Percentiles rank a stretch among this genome's conserved stretches.
phyloP scores from a whole-genome alignment of 2,797 vertebrate genomes.

The Poeciliopsis presidionis region DNA sequence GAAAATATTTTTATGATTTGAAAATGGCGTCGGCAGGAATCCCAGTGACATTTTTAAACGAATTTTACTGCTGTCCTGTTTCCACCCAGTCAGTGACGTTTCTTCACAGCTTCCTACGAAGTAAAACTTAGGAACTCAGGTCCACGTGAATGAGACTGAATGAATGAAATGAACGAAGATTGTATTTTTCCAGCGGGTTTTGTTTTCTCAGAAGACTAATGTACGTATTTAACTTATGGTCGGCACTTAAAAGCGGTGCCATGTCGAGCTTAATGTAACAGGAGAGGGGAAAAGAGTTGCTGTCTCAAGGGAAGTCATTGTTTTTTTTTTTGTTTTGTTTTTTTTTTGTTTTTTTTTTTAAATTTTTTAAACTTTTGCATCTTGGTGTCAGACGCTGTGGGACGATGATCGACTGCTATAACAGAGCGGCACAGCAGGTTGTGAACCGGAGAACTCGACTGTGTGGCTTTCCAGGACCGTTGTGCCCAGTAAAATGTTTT shows the following conservation, averaged over 20 bases:
- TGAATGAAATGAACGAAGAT: constrained; percentile 72
- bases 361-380: constrained; percentile 25
- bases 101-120: constrained; percentile 54
- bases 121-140: constrained; percentile 76
- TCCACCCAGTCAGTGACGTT: constrained; percentile 37
- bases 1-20: constrained; percentile 12
- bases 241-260: constrained; percentile 35
- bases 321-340: constrained; percentile 13
- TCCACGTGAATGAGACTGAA: constrained; percentile 68
- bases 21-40: constrained; percentile 45
- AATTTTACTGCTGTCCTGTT: constrained; percentile 49
- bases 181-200: constrained; percentile 67
- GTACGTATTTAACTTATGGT: constrained; percentile 40
- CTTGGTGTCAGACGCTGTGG: constrained; percentile 10
- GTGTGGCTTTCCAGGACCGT: constrained; percentile 28
- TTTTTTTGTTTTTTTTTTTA: too few relatives aligned
- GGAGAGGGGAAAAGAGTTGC: neutral
- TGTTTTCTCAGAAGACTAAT: constrained; percentile 32
- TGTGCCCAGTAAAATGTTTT: constrained; percentile 37
- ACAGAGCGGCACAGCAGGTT: constrained; percentile 26
- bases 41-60: constrained; percentile 20
- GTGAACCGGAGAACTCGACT: constrained; percentile 13
- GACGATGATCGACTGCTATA: constrained; percentile 26
- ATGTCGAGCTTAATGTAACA: constrained; percentile 28
- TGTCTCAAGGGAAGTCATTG: constrained; percentile 30